Evolutionary conservation across 2,888 invertebrate species (phyloP).

Genomic region (Catocala fraxini): DNA sequence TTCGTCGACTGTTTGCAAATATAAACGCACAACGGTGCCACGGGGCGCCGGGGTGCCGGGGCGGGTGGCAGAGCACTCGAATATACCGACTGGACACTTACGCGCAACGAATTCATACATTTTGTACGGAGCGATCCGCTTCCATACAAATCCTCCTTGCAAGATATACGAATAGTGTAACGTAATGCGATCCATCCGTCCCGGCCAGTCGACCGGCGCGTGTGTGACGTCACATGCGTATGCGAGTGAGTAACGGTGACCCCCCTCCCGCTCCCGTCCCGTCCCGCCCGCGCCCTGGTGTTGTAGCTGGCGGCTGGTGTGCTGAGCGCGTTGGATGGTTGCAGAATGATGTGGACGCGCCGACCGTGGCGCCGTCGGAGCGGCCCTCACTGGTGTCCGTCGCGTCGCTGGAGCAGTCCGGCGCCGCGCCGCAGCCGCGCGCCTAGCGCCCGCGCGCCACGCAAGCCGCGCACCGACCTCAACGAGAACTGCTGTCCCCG

Average conservation of each 20-base stretch:
- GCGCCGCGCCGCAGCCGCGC: slow-evolving; percentile 46
- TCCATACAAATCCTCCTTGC: neutral
- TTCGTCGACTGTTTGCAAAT: slow-evolving; percentile 62
- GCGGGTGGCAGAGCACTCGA: no score
- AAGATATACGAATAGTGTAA: neutral
- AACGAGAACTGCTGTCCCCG: slow-evolving; percentile 47
- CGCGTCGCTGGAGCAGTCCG: slow-evolving; percentile 60
- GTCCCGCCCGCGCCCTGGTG: slow-evolving; percentile 56
- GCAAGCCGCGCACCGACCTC: slow-evolving; percentile 48
- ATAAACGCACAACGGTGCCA: neutral
- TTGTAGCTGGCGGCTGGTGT: slow-evolving; percentile 77
- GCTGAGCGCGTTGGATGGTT: slow-evolving; percentile 85
- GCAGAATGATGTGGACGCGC: slow-evolving; percentile 87
- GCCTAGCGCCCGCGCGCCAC: slow-evolving; percentile 47
- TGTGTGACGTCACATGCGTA: slow-evolving; percentile 61
- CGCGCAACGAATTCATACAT: neutral
- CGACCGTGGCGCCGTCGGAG: slow-evolving; percentile 79
- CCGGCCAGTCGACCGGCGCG: slow-evolving; percentile 52
- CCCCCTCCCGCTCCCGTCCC: slow-evolving; percentile 39
- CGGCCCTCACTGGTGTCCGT: slow-evolving; percentile 67
- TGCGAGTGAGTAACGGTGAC: slow-evolving; percentile 82
- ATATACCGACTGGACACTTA: neutral
- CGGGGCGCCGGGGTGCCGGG: no score
- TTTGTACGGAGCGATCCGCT: slow-evolving; percentile 2
- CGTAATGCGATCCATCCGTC: slow-evolving; percentile 1